Percentiles rank a stretch among this genome's conserved stretches.
phyloP scores from a whole-genome alignment of 2,888 invertebrate species.

The Exephanes ischioxanthus region DNA sequence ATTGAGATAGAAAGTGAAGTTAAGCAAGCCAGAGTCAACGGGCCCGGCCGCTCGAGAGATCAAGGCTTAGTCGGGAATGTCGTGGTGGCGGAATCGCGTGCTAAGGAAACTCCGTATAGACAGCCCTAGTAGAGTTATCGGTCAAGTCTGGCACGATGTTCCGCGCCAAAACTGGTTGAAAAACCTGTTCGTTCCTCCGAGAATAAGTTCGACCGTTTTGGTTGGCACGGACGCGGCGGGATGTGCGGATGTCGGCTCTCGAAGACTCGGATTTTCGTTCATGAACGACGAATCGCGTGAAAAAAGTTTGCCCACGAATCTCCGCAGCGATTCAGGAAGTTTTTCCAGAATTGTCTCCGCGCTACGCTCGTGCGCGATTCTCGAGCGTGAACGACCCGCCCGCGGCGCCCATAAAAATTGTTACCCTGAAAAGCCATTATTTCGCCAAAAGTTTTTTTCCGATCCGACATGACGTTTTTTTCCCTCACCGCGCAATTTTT shows the following conservation, averaged over 20 bases:
- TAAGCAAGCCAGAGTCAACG: neutral
- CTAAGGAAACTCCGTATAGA: neutral
- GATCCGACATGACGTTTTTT: slow-evolving; percentile 4
- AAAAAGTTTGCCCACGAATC: neutral
- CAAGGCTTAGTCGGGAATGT: neutral
- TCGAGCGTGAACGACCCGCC: neutral
- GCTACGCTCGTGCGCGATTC: neutral
- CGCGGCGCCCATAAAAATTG: neutral
- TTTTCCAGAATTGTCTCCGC: neutral
- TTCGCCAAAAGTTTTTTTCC: neutral
- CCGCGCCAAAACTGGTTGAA: neutral
- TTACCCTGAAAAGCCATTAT: neutral
- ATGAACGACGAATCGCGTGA: neutral
- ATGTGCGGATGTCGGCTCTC: neutral
- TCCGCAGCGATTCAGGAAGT: neutral
- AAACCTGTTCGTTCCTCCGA: slow-evolving; percentile 12
- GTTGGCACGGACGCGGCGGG: no score
- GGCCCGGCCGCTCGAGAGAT: neutral
- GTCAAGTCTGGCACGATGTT: neutral
- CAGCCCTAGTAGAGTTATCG: slow-evolving; percentile 3
- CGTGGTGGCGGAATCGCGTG: neutral
- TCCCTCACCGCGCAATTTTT: neutral
- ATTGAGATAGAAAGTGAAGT: slow-evolving; percentile 8
- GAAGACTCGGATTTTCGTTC: neutral
- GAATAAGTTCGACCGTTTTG: neutral